Evolutionary conservation across 2,113 vertebrate species (phyloP).

Genomic region (Camelus dromedarius): DNA sequence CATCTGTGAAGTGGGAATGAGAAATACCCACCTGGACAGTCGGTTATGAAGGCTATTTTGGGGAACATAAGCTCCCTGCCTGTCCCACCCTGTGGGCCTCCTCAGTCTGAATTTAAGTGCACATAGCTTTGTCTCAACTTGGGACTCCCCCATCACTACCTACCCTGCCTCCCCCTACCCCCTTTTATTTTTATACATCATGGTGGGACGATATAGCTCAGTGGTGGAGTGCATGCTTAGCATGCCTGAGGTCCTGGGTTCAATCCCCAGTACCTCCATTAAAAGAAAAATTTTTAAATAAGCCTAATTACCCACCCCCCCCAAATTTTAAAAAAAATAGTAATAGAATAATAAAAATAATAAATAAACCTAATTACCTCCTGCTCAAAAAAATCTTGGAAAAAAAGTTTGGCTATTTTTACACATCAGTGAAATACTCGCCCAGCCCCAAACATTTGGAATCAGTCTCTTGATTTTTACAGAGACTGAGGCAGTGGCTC

Average conservation of each 20-base stretch:
- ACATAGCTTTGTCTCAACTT: fast-evolving
- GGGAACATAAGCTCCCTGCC: not conserved
- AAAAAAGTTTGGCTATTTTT: not conserved
- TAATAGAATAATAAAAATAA: no score
- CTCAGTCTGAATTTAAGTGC: not conserved
- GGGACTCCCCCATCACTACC: not conserved
- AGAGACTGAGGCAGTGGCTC: not conserved
- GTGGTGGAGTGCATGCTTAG: no score
- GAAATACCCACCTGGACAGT: not conserved
- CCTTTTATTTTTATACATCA: not conserved
- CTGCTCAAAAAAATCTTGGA: no score
- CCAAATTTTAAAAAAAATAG: no score
- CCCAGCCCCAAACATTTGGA: not conserved
- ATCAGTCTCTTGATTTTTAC: not conserved
- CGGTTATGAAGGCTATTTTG: not conserved
- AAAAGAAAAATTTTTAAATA: no score
- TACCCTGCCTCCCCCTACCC: no score
- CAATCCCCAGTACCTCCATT: no score
- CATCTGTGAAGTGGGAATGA: not conserved
- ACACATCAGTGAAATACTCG: conserved; percentile 5
- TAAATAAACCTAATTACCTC: no score
- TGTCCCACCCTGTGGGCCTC: not conserved
- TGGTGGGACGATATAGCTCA: no score
- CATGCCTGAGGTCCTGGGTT: no score
- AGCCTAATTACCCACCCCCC: no score